Conservation (phyloP, 2,888 invertebrate genomes). For the Cordilura impudica region DNA sequence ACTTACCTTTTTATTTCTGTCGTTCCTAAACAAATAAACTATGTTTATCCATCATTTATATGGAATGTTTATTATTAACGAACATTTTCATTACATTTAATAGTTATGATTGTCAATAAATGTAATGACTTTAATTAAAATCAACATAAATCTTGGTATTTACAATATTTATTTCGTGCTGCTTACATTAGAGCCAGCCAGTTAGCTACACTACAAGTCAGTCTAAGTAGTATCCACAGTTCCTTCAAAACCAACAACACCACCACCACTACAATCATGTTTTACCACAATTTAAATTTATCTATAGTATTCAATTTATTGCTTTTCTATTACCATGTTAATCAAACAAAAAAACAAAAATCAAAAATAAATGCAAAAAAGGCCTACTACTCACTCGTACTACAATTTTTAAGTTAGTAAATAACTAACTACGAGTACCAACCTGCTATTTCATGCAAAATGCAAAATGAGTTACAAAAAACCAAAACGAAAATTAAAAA, state of each 20-base stretch:
- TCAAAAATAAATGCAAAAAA: background rate
- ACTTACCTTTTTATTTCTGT: background rate
- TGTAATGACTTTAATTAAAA: constrained; percentile 61
- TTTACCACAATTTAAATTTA: constrained; percentile 59
- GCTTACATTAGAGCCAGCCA: constrained; percentile 2
- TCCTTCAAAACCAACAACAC: background rate
- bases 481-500: constrained; percentile 12
- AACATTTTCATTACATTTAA: constrained; percentile 51
- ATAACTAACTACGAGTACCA: constrained; percentile 38
- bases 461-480: constrained; percentile 24
- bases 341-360: constrained; percentile 9
- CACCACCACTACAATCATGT: constrained; percentile 9
- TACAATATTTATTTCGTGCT: constrained; percentile 40
- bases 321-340: constrained; percentile 60
- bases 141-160: constrained; percentile 57
- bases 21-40: background rate
- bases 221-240: background rate
- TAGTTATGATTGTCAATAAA: constrained; percentile 59
- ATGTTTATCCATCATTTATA: constrained; percentile 19
- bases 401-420: constrained; percentile 23
- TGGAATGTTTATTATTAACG: background rate
- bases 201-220: background rate
- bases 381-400: constrained; percentile 39
- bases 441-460: constrained; percentile 59
- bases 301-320: constrained; percentile 63